These are phyloP conservation scores for Sebastes vulpes DNA, from an alignment of 2,797 vertebrate species.

Conservation along the genomic window DNA sequence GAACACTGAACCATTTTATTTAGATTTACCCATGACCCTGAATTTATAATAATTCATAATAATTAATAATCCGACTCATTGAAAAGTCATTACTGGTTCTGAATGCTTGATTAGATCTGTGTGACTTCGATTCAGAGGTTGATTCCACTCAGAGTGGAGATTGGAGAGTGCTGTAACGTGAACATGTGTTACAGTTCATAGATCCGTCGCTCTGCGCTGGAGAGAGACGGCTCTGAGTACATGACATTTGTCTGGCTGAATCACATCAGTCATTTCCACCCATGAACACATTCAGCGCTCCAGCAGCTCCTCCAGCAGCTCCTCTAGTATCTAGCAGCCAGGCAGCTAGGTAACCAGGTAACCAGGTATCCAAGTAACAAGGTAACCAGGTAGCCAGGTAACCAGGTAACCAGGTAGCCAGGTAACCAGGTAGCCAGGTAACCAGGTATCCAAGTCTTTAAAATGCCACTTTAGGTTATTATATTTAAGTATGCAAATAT, in stretches of 20 bases:
- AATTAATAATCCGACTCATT: slow-evolving; percentile 77
- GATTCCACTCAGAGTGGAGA: slow-evolving; percentile 63
- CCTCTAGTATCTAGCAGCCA: neutral
- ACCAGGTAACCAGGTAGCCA: no score
- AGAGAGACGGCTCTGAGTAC: slow-evolving; percentile 66
- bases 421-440: no score
- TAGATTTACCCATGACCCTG: slow-evolving; percentile 78
- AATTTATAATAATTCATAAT: slow-evolving; percentile 65
- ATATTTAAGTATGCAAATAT: neutral
- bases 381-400: no score
- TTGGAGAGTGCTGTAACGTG: neutral
- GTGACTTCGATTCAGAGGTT: slow-evolving; percentile 85
- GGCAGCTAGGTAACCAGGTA: no score
- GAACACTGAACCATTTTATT: slow-evolving; percentile 78
- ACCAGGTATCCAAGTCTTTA: neutral
- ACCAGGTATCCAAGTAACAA: no score
- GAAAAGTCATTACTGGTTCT: slow-evolving; percentile 88
- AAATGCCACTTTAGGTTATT: neutral
- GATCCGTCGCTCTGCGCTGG: slow-evolving; percentile 62
- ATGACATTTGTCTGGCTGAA: slow-evolving; percentile 62
- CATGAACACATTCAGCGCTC: slow-evolving; percentile 10
- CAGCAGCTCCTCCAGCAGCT: slow-evolving; percentile 14
- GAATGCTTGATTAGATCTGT: slow-evolving; percentile 85
- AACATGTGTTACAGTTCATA: slow-evolving; percentile 84
- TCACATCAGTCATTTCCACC: slow-evolving; percentile 40